phyloP scores from a whole-genome alignment of 2,113 vertebrate genomes.

The Oryzias celebensis region DNA sequence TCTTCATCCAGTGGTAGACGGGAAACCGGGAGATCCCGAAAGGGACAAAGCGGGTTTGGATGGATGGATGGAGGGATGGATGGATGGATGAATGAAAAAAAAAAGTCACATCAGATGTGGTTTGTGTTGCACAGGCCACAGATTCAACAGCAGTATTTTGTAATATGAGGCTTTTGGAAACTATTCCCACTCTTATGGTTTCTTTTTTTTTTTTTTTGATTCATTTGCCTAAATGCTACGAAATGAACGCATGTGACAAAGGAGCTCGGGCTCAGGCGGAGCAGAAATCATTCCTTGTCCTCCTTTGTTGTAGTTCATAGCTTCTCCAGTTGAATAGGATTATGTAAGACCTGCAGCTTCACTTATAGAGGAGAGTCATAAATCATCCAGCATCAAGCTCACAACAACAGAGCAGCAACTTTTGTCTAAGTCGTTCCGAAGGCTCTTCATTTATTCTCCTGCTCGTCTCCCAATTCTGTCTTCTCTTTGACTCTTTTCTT shows the following conservation, averaged over 20 bases:
- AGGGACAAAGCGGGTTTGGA: not conserved
- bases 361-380: constrained; percentile 47
- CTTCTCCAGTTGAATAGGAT: constrained; percentile 39
- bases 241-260: constrained; percentile 22
- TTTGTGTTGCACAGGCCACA: constrained; percentile 26
- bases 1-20: too few relatives aligned
- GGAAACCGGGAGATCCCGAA: too few relatives aligned
- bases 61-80: not conserved
- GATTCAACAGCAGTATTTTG: constrained; percentile 2
- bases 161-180: constrained; percentile 29
- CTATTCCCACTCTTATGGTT: not conserved
- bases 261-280: constrained; percentile 7
- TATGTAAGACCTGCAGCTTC: constrained; percentile 58
- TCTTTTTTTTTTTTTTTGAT: constrained; percentile 6
- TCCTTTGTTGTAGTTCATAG: constrained; percentile 17
- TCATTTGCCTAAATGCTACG: constrained; percentile 17
- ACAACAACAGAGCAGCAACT: constrained; percentile 48
- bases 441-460: constrained; percentile 20
- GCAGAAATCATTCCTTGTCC: constrained; percentile 23
- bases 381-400: constrained; percentile 42
- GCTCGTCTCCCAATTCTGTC: constrained; percentile 5
- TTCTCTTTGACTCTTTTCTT: not conserved
- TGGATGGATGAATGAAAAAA: not conserved
- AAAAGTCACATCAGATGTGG: constrained; percentile 37
- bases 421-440: constrained; percentile 33